These are phyloP conservation scores for Ochotona curzoniae DNA, from an alignment of 2,113 vertebrate genomes.

Conservation along the genomic window DNA sequence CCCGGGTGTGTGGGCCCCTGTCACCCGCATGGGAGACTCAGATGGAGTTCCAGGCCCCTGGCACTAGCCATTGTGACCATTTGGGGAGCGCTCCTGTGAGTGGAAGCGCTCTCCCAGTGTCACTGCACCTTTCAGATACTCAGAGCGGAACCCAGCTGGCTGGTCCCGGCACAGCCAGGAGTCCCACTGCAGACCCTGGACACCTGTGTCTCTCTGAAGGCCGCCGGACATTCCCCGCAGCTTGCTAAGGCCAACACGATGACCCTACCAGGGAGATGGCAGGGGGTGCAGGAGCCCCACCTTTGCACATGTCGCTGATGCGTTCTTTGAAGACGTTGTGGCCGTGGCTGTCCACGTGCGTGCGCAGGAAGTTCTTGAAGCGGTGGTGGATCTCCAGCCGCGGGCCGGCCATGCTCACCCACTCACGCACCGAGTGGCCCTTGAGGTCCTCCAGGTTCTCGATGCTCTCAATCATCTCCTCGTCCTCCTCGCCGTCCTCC, in stretches of 20 bases:
- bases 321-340: conserved; percentile 99
- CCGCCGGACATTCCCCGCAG: not conserved
- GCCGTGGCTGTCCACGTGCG: conserved; percentile 95
- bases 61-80: too few species aligned
- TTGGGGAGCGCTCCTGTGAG: too few species aligned
- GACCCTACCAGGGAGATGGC: too few species aligned
- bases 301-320: conserved; percentile 99
- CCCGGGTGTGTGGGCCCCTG: too few species aligned
- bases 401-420: conserved; percentile 97
- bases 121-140: too few species aligned
- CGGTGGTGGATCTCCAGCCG: conserved; percentile 98
- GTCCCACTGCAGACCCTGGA: too few species aligned
- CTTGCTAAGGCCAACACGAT: not conserved
- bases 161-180: not conserved
- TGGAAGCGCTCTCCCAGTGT: too few species aligned
- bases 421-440: conserved; percentile 96
- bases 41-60: too few species aligned
- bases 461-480: conserved; percentile 99
- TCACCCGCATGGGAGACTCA: too few species aligned
- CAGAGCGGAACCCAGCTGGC: too few species aligned
- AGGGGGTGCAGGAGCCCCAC: conserved; percentile 73
- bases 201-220: not conserved
- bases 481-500: conserved; percentile 91
- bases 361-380: conserved; percentile 98
- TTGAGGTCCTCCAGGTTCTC: conserved; percentile 99